Percentiles rank a stretch among this genome's conserved stretches.
These are phyloP conservation scores for Thaleichthys pacificus DNA, from an alignment of 2,797 vertebrate genomes.

Conservation along the genomic window DNA sequence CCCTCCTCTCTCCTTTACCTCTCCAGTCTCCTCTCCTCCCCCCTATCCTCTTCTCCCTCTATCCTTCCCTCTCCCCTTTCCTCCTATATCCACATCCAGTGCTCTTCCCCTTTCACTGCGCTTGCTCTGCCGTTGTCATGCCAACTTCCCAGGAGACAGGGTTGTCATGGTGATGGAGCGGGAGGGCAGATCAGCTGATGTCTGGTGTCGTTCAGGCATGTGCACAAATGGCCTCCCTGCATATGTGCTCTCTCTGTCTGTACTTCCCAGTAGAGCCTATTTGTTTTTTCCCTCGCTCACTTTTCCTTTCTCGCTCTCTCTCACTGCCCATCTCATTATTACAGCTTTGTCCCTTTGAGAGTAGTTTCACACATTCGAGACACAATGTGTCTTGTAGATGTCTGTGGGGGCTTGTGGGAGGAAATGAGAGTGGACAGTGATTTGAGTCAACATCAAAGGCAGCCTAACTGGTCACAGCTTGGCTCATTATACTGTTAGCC, in stretches of 20 bases:
- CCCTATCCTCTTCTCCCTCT: no score
- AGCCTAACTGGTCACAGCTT: conserved; percentile 1
- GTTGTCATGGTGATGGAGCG: conserved; percentile 88
- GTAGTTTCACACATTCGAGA: no score
- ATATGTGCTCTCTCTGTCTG: conserved; percentile 40
- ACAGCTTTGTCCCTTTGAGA: no score
- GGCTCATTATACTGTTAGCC: conserved; percentile 22
- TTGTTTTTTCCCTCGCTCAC: conserved; percentile 25
- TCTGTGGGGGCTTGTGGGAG: no score
- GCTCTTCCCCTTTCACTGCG: conserved; percentile 41
- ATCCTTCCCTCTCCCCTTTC: no score
- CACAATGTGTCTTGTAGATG: no score
- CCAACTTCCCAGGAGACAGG: conserved; percentile 81
- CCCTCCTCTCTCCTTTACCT: conserved; percentile 19
- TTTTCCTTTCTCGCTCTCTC: conserved; percentile 21
- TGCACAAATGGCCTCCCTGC: conserved; percentile 57
- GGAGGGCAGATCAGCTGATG: conserved; percentile 86
- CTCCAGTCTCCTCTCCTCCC: conserved; percentile 53
- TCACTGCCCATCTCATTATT: no score
- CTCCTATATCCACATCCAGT: conserved; percentile 27
- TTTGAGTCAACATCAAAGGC: conserved; percentile 3
- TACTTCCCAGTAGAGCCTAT: conserved; percentile 21
- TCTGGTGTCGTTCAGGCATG: conserved; percentile 76
- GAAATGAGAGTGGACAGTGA: not conserved
- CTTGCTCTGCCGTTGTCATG: conserved; percentile 70